Evolutionary conservation across 1,140 invertebrate species (phyloP).

Genomic region (Drosophila guanche): DNA sequence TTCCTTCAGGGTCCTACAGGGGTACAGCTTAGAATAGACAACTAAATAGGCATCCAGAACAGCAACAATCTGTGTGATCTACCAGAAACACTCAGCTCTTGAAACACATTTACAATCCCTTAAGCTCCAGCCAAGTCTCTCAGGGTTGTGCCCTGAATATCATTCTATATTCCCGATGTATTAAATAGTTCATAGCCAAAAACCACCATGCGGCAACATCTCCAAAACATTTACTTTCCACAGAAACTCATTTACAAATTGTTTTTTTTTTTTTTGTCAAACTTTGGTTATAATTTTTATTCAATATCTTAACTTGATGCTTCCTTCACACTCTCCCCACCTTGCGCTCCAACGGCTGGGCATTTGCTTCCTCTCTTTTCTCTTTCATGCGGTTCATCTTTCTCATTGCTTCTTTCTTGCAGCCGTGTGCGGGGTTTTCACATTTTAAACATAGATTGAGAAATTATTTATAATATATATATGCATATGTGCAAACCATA

Average conservation of each 20-base stretch:
- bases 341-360: conserved; percentile 33
- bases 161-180: too few species aligned
- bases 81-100: too few species aligned
- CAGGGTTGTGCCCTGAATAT: too few species aligned
- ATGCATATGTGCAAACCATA: conserved; percentile 11
- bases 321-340: conserved; percentile 24
- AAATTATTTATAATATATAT: conserved; percentile 64
- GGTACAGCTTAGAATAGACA: too few species aligned
- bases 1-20: too few species aligned
- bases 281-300: conserved; percentile 81
- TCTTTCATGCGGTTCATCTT: conserved; percentile 13
- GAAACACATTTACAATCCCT: too few species aligned
- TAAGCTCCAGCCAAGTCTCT: too few species aligned
- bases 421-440: conserved; percentile 6
- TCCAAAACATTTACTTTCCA: neutral
- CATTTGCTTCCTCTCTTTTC: conserved; percentile 22
- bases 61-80: too few species aligned
- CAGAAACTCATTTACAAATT: neutral
- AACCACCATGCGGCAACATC: too few species aligned
- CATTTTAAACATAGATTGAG: conserved; percentile 68
- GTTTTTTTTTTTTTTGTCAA: conserved; percentile 45
- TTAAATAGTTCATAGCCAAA: too few species aligned
- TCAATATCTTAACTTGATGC: conserved; percentile 77
- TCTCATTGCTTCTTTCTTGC: conserved; percentile 14
- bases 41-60: too few species aligned